These are phyloP conservation scores for Corynorhinus townsendii DNA, from an alignment of 2,113 vertebrate species.

Conservation along the genomic window DNA sequence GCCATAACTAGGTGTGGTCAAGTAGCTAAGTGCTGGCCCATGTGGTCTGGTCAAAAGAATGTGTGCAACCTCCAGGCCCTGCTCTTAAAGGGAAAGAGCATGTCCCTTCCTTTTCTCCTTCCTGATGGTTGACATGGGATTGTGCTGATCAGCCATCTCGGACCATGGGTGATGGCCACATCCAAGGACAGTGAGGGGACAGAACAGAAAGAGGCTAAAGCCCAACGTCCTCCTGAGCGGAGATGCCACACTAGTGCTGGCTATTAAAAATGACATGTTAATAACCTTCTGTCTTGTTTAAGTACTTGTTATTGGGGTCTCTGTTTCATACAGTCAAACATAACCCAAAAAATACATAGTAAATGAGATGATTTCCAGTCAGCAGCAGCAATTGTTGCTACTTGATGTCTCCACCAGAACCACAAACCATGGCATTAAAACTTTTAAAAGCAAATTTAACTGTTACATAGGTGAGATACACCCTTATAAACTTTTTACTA, in stretches of 20 bases:
- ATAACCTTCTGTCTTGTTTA: background rate
- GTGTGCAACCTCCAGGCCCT: background rate
- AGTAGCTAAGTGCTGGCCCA: background rate
- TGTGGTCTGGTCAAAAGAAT: background rate
- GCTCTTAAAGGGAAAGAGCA: background rate
- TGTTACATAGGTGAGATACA: background rate
- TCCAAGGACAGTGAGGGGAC: background rate
- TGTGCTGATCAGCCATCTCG: background rate
- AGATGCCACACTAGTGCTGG: background rate
- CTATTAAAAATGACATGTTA: background rate
- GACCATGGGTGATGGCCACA: background rate
- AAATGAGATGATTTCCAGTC: conserved; percentile 9
- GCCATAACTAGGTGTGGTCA: background rate
- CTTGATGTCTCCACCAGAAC: background rate
- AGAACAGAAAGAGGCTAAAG: background rate
- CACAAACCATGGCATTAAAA: background rate
- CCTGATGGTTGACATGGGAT: background rate
- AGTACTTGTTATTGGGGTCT: background rate
- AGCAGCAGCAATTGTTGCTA: background rate
- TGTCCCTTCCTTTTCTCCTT: background rate
- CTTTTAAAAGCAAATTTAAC: conserved; percentile 9
- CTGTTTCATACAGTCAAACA: background rate
- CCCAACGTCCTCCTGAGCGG: background rate
- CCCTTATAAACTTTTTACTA: background rate
- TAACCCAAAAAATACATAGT: background rate